Evolutionary conservation across 2,888 invertebrate genomes (phyloP), one percentile per base, ranked within the genome.

Genomic region (Melanostoma scalare): DNA sequence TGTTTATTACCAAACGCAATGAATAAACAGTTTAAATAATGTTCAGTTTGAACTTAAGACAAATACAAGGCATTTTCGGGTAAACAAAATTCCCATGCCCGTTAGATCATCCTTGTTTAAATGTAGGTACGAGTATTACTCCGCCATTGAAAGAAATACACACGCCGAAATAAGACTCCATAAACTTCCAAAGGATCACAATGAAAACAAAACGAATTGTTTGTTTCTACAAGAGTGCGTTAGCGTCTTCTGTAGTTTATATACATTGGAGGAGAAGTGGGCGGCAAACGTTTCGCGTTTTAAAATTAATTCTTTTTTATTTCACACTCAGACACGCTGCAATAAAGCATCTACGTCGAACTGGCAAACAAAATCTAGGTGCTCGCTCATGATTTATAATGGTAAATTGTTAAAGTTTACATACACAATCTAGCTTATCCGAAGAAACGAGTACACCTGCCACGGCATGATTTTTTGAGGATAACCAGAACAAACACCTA

Each of bases 281-380:
- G 79, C 71, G 78, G 78, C 30, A 48, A 42, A 55, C 58, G 67
- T 75, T 74, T 44, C 44, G 50, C 40, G 4, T 55, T 67, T 77
- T 77, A 73, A 63, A 63, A 78, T 65, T 60, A 74, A 50, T 31
- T 79, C 58, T 84, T 79, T 79, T 79, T 79, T 20, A 20, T 20
- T 20, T 20, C 20, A 84, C 74, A 75, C 33, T 79, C 71, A 79
- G 74, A 71, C 20, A 20, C 58, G 74, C 60, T 56, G 60, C 67
- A 82, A 82, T 82, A 82, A 82, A 82, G 77, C 82, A 82, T 68
- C 63, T 63, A 73, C 56, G 52, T 33, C 20, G 77, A 52, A 58
- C 67, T 53, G 38, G 36, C 38, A 55, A 46, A 36, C n/a, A 36
- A 20, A 20, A 52, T 30, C 60, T 65, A 35, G 53, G 48, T 74